Evolutionary conservation across 2,888 invertebrate species (phyloP).

Genomic region (Drosophila atripex): DNA sequence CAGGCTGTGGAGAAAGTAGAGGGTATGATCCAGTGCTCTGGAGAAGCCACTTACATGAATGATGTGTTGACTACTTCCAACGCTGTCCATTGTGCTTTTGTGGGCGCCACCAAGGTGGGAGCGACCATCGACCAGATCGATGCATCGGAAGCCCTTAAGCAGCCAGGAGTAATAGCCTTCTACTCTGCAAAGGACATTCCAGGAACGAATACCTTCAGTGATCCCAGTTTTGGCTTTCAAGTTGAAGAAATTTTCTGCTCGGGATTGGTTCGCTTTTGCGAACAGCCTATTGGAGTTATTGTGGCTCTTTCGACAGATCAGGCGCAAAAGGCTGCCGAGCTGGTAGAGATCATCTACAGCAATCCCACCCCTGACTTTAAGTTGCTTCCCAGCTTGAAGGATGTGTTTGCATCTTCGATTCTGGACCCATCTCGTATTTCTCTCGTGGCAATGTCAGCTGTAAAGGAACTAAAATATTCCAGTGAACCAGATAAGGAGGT

Average conservation of each 20-base stretch:
- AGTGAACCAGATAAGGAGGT: slow-evolving; percentile 50
- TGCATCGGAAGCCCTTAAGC: slow-evolving; percentile 85
- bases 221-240: slow-evolving; percentile 83
- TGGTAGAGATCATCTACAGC: slow-evolving; percentile 85
- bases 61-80: slow-evolving; percentile 89
- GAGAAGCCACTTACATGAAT: slow-evolving; percentile 91
- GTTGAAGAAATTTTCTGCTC: slow-evolving; percentile 83
- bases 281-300: slow-evolving; percentile 90
- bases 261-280: slow-evolving; percentile 85
- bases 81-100: slow-evolving; percentile 85
- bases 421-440: slow-evolving; percentile 67
- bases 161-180: slow-evolving; percentile 86
- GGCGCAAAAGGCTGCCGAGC: slow-evolving; percentile 86
- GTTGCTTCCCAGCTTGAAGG: slow-evolving; percentile 81
- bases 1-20: slow-evolving; percentile 90
- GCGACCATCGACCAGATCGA: slow-evolving; percentile 77
- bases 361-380: slow-evolving; percentile 62
- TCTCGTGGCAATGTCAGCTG: slow-evolving; percentile 52
- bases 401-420: slow-evolving; percentile 83
- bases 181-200: slow-evolving; percentile 88
- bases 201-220: slow-evolving; percentile 82
- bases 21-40: slow-evolving; percentile 88
- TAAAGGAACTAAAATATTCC: slow-evolving; percentile 35
- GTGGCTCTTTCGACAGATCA: slow-evolving; percentile 87
- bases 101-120: slow-evolving; percentile 86